Evolutionary conservation across 1,140 invertebrate species (phyloP).

Genomic region (Hypsibius dujardini): DNA sequence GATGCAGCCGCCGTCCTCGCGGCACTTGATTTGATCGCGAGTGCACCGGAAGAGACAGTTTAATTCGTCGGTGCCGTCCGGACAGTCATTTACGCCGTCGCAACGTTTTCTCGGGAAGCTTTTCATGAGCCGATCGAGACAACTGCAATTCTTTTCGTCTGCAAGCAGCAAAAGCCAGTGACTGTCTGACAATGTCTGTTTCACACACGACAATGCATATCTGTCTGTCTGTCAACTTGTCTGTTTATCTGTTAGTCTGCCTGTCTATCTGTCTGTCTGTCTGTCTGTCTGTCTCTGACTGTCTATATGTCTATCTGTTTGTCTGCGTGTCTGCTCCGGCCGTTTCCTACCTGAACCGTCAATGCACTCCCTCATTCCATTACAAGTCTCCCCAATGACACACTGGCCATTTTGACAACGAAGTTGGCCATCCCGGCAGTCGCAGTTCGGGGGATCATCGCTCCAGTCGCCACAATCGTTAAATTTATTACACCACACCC

Average conservation of each 20-base stretch:
- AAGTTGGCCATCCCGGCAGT: conserved; percentile 5
- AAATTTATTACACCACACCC: conserved; percentile 13
- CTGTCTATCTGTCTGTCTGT: too few species aligned
- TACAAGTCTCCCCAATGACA: conserved; percentile 11
- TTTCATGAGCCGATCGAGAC: conserved; percentile 2
- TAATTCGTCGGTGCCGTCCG: conserved; percentile 1
- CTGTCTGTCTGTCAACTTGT: too few species aligned
- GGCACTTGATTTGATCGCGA: conserved; percentile 13
- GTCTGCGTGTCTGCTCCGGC: too few species aligned
- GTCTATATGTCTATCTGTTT: too few species aligned
- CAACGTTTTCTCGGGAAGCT: conserved; percentile 2
- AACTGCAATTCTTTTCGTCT: conserved; percentile 5
- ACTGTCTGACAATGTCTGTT: too few species aligned
- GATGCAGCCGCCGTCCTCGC: conserved; percentile 11
- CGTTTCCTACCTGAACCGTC: conserved; percentile 3
- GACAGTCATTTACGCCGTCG: background rate
- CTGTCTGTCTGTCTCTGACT: too few species aligned
- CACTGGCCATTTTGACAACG: conserved; percentile 10
- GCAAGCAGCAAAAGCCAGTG: background rate
- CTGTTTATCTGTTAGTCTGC: too few species aligned
- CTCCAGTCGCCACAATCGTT: conserved; percentile 13
- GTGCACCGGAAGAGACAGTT: conserved; percentile 10
- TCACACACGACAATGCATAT: too few species aligned
- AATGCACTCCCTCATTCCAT: conserved; percentile 6
- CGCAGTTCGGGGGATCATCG: conserved; percentile 3